Evolutionary conservation across 1,140 invertebrate species (phyloP), one percentile per base, ranked within the genome.

Genomic region (Drosophila athabasca): DNA sequence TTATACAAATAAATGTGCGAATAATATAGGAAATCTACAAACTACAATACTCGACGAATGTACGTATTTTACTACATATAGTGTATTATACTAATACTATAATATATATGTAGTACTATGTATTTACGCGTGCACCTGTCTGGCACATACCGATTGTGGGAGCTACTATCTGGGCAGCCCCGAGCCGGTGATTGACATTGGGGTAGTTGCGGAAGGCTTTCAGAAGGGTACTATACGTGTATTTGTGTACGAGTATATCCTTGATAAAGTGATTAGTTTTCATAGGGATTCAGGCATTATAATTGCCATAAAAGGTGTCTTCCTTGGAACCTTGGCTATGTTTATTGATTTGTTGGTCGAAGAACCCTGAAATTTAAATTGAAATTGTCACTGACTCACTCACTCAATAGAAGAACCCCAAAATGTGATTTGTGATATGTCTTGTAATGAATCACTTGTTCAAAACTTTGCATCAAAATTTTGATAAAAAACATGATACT

Each of bases 121-220:
- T 69, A 50, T 45, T 65, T 69, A 50, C 45, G 66, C 51, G 66
- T 69, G 69, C 66, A 69, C 66, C 66, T 69, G 66, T 58, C 66
- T 57, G 66, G 64, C 69, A 50, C 69, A 50, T 58, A 50, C 64
- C 41, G 15, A 35, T 58, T 31, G 39, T 15, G 19, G 5, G n/a
- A 11, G 26, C 22, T 5, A 43, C 8, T 29, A 45, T 19, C 17
- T 24, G 39, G 24, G 43, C 3, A 44, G 50, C 50, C 35, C 35
- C 35, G 7, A 43, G 41, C 67, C 35, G 39, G 1, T 15, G 52
- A 50, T 50, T 26, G 66, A 57, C 65, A 69, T 69, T 69, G 66
- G 52, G 66, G 64, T 69, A 69, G 66, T 22, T 48, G 24, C 51
- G 29, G 1, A 35, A 58, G n/a, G 64, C 64, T 19, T 19, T 19